These are phyloP conservation scores for Peromyscus nudipes DNA, from an alignment of 2,797 vertebrate species.

Conservation along the genomic window DNA sequence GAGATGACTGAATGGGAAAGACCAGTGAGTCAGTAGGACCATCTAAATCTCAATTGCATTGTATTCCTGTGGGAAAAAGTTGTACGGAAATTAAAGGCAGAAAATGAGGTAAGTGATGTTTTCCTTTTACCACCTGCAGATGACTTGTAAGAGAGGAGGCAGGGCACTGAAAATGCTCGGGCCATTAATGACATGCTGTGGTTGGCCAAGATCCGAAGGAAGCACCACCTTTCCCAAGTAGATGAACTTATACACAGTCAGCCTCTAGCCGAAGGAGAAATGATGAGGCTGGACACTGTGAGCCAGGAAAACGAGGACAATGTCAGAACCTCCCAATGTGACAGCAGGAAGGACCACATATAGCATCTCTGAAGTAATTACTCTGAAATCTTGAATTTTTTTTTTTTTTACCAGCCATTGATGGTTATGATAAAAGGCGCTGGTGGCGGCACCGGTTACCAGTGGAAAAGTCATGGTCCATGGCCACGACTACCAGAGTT, in stretches of 20 bases:
- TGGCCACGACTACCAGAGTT: too few species aligned
- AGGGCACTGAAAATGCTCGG: background rate
- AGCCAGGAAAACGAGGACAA: background rate
- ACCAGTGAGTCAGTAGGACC: background rate
- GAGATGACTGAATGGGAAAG: background rate
- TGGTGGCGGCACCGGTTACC: too few species aligned
- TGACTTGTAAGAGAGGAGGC: background rate
- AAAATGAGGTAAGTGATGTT: background rate
- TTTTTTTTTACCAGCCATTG: too few species aligned
- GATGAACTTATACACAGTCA: background rate
- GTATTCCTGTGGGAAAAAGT: background rate
- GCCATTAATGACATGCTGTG: background rate
- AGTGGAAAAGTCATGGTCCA: too few species aligned
- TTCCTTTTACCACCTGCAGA: background rate
- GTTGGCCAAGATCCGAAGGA: slow-evolving; percentile 54
- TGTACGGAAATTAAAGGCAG: slow-evolving; percentile 8
- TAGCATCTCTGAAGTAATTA: slow-evolving; percentile 21
- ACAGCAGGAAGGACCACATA: background rate
- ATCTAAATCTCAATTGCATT: background rate
- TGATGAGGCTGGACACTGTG: background rate
- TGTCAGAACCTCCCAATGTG: slow-evolving; percentile 14
- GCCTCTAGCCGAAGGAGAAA: background rate
- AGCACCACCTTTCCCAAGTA: background rate
- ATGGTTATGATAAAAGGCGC: too few species aligned
- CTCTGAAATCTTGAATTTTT: slow-evolving; percentile 27